phyloP scores from a whole-genome alignment of 2,888 invertebrate genomes.

The Octodonta nipae region DNA sequence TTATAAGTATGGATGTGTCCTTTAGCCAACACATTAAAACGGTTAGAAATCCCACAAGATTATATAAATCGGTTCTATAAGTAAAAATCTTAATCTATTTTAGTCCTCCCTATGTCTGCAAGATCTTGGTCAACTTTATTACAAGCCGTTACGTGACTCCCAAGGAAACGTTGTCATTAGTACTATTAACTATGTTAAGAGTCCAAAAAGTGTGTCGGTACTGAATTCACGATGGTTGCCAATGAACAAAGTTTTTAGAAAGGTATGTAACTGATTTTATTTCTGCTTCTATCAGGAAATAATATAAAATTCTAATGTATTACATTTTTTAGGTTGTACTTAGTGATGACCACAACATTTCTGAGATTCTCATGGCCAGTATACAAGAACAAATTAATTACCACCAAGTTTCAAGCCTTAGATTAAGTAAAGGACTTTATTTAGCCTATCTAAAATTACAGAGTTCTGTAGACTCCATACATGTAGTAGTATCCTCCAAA shows the following conservation, averaged over 20 bases:
- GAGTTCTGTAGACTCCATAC: constrained; percentile 86
- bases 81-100: not conserved
- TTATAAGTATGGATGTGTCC: no score
- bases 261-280: no score
- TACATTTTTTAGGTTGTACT: constrained; percentile 39
- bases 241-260: constrained; percentile 58
- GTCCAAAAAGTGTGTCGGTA: constrained; percentile 75
- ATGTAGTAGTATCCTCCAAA: constrained; percentile 82
- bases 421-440: constrained; percentile 78
- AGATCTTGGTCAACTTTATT: constrained; percentile 88
- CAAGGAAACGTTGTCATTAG: constrained; percentile 85
- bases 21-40: no score
- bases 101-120: constrained; percentile 46
- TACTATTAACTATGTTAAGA: constrained; percentile 67
- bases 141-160: constrained; percentile 76
- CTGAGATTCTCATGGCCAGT: constrained; percentile 73
- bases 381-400: constrained; percentile 67
- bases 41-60: no score
- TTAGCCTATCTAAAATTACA: constrained; percentile 92
- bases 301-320: not conserved
- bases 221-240: constrained; percentile 88
- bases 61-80: no score
- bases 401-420: constrained; percentile 69
- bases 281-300: no score
- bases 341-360: constrained; percentile 61